These are phyloP conservation scores for Colistium nudipinnis DNA, from an alignment of 2,113 vertebrate genomes.

Conservation along the genomic window DNA sequence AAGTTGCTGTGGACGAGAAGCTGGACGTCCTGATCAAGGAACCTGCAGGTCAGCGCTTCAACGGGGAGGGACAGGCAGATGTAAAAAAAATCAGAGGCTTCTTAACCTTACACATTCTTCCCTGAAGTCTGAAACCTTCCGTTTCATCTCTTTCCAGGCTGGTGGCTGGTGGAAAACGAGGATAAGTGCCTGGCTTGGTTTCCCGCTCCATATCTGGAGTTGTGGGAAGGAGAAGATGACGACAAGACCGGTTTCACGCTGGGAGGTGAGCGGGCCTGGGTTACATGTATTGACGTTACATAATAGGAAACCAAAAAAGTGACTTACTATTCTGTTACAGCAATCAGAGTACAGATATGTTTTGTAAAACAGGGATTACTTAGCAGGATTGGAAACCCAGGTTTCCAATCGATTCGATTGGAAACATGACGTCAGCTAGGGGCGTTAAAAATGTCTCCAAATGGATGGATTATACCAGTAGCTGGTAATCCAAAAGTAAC, in stretches of 20 bases:
- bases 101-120: not conserved
- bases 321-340: too few relatives aligned
- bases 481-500: too few relatives aligned
- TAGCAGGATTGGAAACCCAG: too few relatives aligned
- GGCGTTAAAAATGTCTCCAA: too few relatives aligned
- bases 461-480: too few relatives aligned
- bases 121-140: not conserved
- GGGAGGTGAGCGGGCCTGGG: slow-evolving; percentile 77
- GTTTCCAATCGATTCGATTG: too few relatives aligned
- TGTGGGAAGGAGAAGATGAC: slow-evolving; percentile 62
- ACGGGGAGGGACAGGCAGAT: not conserved
- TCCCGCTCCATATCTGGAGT: slow-evolving; percentile 89
- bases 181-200: slow-evolving; percentile 91
- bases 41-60: slow-evolving; percentile 78
- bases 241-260: not conserved
- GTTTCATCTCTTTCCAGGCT: slow-evolving; percentile 79
- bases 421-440: too few relatives aligned
- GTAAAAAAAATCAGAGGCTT: not conserved
- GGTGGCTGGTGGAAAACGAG: slow-evolving; percentile 94
- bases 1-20: slow-evolving; percentile 74
- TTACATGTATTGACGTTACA: not conserved
- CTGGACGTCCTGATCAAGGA: slow-evolving; percentile 91
- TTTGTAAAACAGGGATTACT: too few relatives aligned
- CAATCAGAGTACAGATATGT: too few relatives aligned
- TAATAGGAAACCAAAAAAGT: too few relatives aligned